A percentile compares a stretch with the other conserved stretches of the same genome.
Conservation (phyloP, 2,113 vertebrate genomes). For the Willisornis vidua region DNA sequence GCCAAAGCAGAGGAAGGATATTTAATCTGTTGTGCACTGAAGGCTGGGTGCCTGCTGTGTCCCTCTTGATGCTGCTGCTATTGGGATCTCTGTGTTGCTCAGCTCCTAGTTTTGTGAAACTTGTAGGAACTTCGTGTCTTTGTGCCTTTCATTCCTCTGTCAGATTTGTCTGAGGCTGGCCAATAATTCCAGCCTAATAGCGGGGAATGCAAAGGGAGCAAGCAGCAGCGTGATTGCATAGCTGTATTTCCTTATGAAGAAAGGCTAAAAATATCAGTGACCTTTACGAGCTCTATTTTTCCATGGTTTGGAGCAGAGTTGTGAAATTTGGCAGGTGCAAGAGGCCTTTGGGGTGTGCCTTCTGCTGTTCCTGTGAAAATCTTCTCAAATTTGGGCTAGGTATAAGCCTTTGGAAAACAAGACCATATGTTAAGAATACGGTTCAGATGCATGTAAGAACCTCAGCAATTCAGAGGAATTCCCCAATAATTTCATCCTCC, state of each 20-base stretch:
- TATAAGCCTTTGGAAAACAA: constrained; percentile 37
- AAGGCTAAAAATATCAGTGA: constrained; percentile 60
- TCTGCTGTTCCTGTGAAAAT: constrained; percentile 66
- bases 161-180: not conserved
- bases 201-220: not conserved
- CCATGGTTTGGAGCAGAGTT: constrained; percentile 51
- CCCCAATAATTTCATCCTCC: not conserved
- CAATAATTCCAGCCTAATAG: not conserved
- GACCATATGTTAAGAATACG: constrained; percentile 24
- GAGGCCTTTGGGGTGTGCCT: constrained; percentile 59
- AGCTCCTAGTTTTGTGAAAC: not conserved
- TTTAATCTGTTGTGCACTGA: not conserved
- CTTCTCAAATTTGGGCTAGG: constrained; percentile 55
- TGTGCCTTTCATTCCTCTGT: not conserved
- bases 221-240: not conserved
- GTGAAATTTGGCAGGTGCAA: constrained; percentile 59
- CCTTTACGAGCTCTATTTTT: constrained; percentile 54
- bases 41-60: not conserved
- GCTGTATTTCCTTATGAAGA: constrained; percentile 20
- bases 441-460: not conserved
- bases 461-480: not conserved
- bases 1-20: not conserved
- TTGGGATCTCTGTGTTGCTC: not conserved
- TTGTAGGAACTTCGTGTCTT: not conserved
- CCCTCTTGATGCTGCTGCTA: not conserved